phyloP scores from a whole-genome alignment of 1,140 invertebrate genomes.

The Drosophila rhopaloa region DNA sequence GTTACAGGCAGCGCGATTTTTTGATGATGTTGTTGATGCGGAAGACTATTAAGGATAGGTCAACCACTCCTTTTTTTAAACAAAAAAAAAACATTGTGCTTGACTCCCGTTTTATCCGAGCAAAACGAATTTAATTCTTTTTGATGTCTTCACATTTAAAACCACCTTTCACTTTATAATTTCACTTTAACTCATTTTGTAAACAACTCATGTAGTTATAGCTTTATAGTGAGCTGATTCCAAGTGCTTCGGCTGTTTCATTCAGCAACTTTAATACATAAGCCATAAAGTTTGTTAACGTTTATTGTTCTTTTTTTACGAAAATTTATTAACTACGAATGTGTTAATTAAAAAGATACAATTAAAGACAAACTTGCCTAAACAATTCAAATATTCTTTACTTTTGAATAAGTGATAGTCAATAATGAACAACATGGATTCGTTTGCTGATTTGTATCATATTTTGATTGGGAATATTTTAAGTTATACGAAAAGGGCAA shows the following conservation, averaged over 20 bases:
- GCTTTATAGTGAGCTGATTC: conserved; percentile 33
- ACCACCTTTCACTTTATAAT: conserved; percentile 15
- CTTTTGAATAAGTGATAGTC: neutral
- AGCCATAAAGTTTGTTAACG: conserved; percentile 69
- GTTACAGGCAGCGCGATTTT: conserved; percentile 73
- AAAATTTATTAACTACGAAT: conserved; percentile 33
- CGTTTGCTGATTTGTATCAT: no score
- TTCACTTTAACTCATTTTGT: conserved; percentile 25
- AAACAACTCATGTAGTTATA: conserved; percentile 11
- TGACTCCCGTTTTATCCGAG: conserved; percentile 11
- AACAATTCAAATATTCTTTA: neutral
- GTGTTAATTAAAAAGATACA: conserved; percentile 2
- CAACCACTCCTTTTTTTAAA: conserved; percentile 42
- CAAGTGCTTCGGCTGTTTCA: conserved; percentile 67
- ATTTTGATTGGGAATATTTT: no score
- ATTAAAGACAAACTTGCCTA: conserved; percentile 7
- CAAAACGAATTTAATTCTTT: conserved; percentile 43
- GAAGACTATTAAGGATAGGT: conserved; percentile 51
- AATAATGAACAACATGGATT: no score
- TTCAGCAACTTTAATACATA: conserved; percentile 55
- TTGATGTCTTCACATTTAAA: conserved; percentile 14
- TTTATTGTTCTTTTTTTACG: conserved; percentile 48
- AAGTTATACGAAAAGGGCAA: no score
- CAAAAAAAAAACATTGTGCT: conserved; percentile 20
- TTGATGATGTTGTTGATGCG: conserved; percentile 52